Percentiles rank a stretch among this genome's conserved stretches.
These are phyloP conservation scores for Zaprionus lineosus DNA, from an alignment of 2,888 invertebrate genomes.

Conservation along the genomic window DNA sequence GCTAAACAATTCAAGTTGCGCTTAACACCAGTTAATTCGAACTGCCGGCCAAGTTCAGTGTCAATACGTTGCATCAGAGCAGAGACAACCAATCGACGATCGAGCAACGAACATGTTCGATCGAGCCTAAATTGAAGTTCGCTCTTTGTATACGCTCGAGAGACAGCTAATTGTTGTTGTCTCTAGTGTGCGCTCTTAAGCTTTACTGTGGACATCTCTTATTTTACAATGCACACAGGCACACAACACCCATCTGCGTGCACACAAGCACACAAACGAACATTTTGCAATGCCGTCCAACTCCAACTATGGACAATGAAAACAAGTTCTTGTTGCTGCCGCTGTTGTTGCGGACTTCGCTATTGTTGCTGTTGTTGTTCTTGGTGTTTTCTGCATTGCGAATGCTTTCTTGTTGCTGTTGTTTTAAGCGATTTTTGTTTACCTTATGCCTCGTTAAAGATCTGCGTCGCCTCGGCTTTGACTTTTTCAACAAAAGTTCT, in stretches of 20 bases:
- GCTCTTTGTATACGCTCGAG: constrained; percentile 40
- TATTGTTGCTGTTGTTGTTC: constrained; percentile 2
- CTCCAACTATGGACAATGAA: constrained; percentile 69
- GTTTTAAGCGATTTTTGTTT: constrained; percentile 67
- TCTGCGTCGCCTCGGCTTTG: constrained; percentile 36
- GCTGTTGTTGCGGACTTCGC: constrained; percentile 20
- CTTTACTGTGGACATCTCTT: constrained; percentile 19
- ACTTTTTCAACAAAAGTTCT: constrained; percentile 25
- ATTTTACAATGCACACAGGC: constrained; percentile 4
- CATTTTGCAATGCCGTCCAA: constrained; percentile 34
- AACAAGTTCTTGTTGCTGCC: constrained; percentile 63
- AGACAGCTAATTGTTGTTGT: constrained; percentile 9
- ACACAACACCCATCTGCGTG: too few relatives aligned
- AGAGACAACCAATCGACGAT: too few relatives aligned
- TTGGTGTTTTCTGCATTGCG: constrained; percentile 33
- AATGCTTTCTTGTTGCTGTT: constrained; percentile 41
- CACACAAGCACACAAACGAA: too few relatives aligned
- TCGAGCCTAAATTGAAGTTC: constrained; percentile 17
- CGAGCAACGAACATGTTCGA: constrained; percentile 35
- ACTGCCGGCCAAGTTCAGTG: constrained; percentile 61
- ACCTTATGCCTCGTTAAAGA: constrained; percentile 70
- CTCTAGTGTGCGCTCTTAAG: constrained; percentile 49
- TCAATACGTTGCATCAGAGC: constrained; percentile 49
- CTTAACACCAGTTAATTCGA: constrained; percentile 12
- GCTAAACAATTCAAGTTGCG: neutral